Conservation (phyloP, 2,797 vertebrate genomes). For the Helostoma temminkii region DNA sequence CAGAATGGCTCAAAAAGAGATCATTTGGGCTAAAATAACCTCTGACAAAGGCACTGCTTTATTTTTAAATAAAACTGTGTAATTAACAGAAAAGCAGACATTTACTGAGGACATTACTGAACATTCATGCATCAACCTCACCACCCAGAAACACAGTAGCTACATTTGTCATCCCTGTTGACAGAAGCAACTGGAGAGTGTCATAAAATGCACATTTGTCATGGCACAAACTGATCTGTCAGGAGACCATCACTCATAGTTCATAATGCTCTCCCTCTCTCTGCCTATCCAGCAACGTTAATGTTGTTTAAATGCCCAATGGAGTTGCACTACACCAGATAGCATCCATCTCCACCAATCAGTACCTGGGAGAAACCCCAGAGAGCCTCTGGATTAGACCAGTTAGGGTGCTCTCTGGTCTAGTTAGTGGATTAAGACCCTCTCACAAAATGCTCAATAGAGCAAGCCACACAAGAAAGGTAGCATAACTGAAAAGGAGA, state of each 20-base stretch:
- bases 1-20: background rate
- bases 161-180: conserved; percentile 63
- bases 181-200: conserved; percentile 70
- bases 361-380: conserved; percentile 69
- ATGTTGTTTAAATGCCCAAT: conserved; percentile 78
- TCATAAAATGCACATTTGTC: conserved; percentile 79
- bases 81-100: conserved; percentile 26
- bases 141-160: conserved; percentile 49
- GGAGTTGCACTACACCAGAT: conserved; percentile 73
- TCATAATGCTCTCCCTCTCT: conserved; percentile 69
- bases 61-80: conserved; percentile 27
- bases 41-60: conserved; percentile 4
- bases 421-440: conserved; percentile 79
- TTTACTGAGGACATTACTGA: conserved; percentile 30
- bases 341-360: conserved; percentile 83
- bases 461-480: conserved; percentile 57
- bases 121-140: conserved; percentile 36
- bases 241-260: conserved; percentile 78
- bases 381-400: conserved; percentile 72
- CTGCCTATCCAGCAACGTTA: conserved; percentile 69
- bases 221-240: conserved; percentile 72
- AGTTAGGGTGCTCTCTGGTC: conserved; percentile 75
- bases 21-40: conserved; percentile 3
- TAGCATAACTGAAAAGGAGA: conserved; percentile 51
- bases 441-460: conserved; percentile 58